Base-by-base conservation (phyloP, 92 coral and sea anemone genomes). In the Porites lobata region DNA sequence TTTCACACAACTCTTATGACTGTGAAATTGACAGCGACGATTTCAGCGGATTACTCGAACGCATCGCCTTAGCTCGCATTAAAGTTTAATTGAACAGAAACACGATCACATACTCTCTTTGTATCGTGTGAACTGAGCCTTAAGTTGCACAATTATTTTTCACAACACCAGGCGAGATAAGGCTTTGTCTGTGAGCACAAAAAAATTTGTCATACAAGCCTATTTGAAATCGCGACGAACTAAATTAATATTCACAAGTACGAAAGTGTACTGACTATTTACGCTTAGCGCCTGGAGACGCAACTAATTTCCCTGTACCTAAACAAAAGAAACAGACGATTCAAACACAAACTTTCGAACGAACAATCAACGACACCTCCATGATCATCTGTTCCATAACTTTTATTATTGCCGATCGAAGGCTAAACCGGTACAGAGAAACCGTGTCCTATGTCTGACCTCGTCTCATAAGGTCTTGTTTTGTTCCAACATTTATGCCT, bases 81-180 rank as follows among this genome's bases (percentile, higher is more conserved):
- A 83, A 83, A 83, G 65, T 58, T 83, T 83, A 83, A 83, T 83
- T 83, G 80, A 26, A 72, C 62, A 59, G 72, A 59, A 73, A 72
- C 72, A 73, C 80, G 87, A 83, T 83, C 80, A 83, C 72, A 75
- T 83, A 22, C 72, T 8, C 15, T 63, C 72, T 59, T 83, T 83
- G 80, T 83, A 72, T 64, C 63, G 71, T 72, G 62, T 83, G 80
- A 83, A 83, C 73, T 83, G 50, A 61, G 24, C 29, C 73, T 82
- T 56, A 69, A 15, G 61, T 10, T 56, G 61, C 43, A 65, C 69
- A 61, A 53, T 54, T 81, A 26, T 69, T 69, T 69, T 81, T 54
- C n/a, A 21, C n/a, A 9, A 57, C 50, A 43, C 26, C 72, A 64
- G 72, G 47, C 72, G 58, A 20, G 38, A 18, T 43, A 66, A 10